A percentile compares a stretch with the other conserved stretches of the same genome.
Conservation (phyloP, 1,140 invertebrate species). For the Pseudomyrmex dendroicus region DNA sequence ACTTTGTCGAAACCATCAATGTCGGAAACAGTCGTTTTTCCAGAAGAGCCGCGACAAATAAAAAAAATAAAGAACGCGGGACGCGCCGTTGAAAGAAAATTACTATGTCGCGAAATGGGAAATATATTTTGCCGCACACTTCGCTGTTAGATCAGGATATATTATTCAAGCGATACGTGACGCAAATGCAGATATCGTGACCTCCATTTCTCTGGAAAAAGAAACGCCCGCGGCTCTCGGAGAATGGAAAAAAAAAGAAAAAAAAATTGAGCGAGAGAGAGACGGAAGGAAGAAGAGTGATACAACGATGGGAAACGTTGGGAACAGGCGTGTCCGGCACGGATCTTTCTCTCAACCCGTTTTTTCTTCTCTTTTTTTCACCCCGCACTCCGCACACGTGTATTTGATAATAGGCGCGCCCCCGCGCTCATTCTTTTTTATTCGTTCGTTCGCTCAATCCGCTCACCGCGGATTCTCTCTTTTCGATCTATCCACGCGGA, state of each 20-base stretch:
- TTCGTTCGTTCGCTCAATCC: constrained; percentile 28
- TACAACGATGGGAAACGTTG: constrained; percentile 50
- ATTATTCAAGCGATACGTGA: constrained; percentile 57
- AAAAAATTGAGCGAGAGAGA: constrained; percentile 1
- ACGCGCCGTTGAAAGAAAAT: constrained; percentile 46
- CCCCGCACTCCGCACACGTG: not conserved
- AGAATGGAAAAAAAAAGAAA: constrained; percentile 23
- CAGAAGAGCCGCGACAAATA: not conserved
- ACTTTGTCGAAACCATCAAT: constrained; percentile 43
- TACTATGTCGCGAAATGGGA: constrained; percentile 29
- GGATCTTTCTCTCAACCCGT: constrained; percentile 20
- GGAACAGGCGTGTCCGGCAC: constrained; percentile 48
- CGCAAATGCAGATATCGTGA: constrained; percentile 58
- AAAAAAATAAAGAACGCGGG: constrained; percentile 3
- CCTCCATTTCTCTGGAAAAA: constrained; percentile 37
- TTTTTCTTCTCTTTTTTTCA: constrained; percentile 1
- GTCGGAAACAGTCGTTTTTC: constrained; percentile 25
- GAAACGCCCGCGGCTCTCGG: constrained; percentile 31
- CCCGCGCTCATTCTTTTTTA: not conserved
- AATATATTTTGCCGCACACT: constrained; percentile 42
- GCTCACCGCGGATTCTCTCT: not conserved
- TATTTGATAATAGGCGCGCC: constrained; percentile 55
- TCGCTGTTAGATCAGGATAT: constrained; percentile 51
- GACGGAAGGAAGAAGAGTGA: not conserved
- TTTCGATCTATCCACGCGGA: constrained; percentile 15